phyloP scores from a whole-genome alignment of 23 tunicate genomes.

The Clavelina lepadiformis region DNA sequence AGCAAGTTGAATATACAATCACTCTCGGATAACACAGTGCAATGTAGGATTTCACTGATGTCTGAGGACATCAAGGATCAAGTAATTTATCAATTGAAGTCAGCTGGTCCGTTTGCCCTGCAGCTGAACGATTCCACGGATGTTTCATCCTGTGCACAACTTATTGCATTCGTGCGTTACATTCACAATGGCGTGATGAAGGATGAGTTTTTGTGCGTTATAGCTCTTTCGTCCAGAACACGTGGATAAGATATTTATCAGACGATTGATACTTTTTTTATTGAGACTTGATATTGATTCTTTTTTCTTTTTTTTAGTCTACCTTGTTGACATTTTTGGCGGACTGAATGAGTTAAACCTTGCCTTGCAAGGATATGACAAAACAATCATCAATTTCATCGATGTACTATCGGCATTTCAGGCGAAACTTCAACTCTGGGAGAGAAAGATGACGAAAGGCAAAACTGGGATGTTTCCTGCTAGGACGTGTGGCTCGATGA shows the following conservation, averaged over 20 bases:
- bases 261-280: conserved; percentile 26
- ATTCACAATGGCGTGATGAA: conserved; percentile 20
- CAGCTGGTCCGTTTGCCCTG: conserved; percentile 2
- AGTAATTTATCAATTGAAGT: conserved; percentile 7
- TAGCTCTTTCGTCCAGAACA: conserved; percentile 30
- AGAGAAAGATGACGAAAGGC: too few species aligned
- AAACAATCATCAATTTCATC: too few species aligned
- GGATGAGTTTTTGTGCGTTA: conserved; percentile 21
- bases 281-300: conserved; percentile 10
- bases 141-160: conserved; percentile 28
- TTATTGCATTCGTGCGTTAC: conserved; percentile 19
- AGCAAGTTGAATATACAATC: conserved; percentile 11
- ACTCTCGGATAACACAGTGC: conserved; percentile 16
- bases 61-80: conserved; percentile 21
- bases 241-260: conserved; percentile 31
- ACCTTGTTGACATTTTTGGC: too few species aligned
- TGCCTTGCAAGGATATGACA: too few species aligned
- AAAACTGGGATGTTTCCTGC: too few species aligned
- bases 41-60: conserved; percentile 18
- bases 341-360: too few species aligned
- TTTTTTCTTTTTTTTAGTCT: too few species aligned
- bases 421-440: too few species aligned
- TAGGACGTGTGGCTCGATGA: too few species aligned
- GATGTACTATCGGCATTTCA: too few species aligned
- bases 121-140: conserved; percentile 15